These are phyloP conservation scores for Sebastes itinus DNA, from an alignment of 2,797 vertebrate genomes.

Conservation along the genomic window DNA sequence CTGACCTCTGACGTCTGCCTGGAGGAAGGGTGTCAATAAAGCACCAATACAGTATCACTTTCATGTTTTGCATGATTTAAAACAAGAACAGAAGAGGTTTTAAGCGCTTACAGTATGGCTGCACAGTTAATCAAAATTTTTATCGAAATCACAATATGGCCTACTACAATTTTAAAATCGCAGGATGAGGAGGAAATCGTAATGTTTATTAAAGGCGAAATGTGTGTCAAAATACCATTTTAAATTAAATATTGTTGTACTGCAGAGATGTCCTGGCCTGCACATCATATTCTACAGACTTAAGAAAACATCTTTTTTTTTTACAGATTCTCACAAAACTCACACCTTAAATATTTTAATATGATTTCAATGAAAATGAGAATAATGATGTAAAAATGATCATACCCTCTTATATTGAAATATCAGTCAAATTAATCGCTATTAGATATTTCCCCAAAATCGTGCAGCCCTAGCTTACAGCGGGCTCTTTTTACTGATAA, in stretches of 20 bases:
- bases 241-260: neutral
- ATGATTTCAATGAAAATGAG: neutral
- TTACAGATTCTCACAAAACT: no score
- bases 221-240: neutral
- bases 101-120: neutral
- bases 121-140: no score
- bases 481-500: neutral
- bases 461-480: neutral
- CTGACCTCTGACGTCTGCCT: conserved; percentile 5
- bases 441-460: no score
- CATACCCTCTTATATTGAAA: neutral
- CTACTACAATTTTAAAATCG: no score
- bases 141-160: no score
- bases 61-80: neutral
- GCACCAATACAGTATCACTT: neutral
- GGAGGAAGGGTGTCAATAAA: neutral
- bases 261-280: no score
- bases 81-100: neutral
- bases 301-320: no score
- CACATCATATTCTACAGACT: no score
- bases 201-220: no score
- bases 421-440: no score
- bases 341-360: no score
- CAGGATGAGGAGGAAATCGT: no score
- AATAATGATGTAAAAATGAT: neutral